Percentiles rank a stretch among this genome's conserved stretches.
phyloP scores from a whole-genome alignment of 1,140 invertebrate genomes.

The Leptopilina boulardi region DNA sequence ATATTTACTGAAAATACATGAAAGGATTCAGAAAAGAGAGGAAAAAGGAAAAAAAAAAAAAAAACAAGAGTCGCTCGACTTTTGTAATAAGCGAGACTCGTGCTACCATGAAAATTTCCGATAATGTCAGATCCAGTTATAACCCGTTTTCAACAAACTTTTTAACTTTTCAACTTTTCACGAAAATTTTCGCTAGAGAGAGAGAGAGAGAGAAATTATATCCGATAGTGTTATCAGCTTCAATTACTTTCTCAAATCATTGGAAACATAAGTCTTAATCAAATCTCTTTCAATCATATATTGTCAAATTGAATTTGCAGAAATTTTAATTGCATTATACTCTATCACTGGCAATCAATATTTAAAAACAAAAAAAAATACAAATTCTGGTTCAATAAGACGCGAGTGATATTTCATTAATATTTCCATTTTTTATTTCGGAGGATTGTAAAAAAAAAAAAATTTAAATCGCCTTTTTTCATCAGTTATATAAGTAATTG shows the following conservation, averaged over 20 bases:
- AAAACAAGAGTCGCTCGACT: constrained; percentile 5
- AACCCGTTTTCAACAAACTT: constrained; percentile 1
- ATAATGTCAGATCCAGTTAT: constrained; percentile 30
- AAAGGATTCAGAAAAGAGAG: neutral
- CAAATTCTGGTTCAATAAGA: too few relatives aligned
- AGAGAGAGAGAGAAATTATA: neutral
- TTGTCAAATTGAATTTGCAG: neutral
- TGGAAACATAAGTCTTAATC: neutral
- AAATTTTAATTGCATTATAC: too few relatives aligned
- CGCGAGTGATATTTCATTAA: too few relatives aligned
- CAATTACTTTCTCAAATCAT: constrained; percentile 8
- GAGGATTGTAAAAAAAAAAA: too few relatives aligned
- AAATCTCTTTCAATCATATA: neutral
- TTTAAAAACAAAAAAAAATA: too few relatives aligned
- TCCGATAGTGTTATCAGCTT: constrained; percentile 5
- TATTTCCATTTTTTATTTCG: too few relatives aligned
- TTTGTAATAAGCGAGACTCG: neutral
- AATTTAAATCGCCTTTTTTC: too few relatives aligned
- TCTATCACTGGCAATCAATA: too few relatives aligned
- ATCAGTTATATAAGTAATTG: too few relatives aligned
- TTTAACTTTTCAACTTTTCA: neutral
- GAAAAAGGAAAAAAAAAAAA: neutral
- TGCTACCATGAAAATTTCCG: constrained; percentile 21
- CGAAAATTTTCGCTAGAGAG: neutral
- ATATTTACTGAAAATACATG: too few relatives aligned